These are phyloP conservation scores for Philhelius pedissequus DNA, from an alignment of 2,888 invertebrate species.

Conservation along the genomic window DNA sequence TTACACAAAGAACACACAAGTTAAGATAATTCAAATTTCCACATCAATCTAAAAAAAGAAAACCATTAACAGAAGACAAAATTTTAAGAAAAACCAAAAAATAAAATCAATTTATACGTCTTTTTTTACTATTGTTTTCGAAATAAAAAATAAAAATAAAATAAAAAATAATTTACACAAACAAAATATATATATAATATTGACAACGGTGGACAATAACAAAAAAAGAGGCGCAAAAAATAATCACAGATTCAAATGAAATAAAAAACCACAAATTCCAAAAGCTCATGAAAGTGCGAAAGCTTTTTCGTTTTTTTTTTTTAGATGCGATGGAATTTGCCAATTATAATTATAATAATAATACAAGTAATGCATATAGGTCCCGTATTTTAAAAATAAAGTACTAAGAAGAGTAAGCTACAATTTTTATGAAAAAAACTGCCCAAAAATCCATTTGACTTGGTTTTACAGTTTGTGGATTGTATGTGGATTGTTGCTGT, in stretches of 20 bases:
- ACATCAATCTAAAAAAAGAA: conserved; percentile 17
- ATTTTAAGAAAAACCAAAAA: conserved; percentile 25
- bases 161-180: conserved; percentile 45
- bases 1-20: conserved; percentile 30
- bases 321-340: conserved; percentile 32
- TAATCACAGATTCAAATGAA: conserved; percentile 63
- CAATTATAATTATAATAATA: conserved; percentile 21
- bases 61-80: conserved; percentile 1
- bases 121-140: conserved; percentile 24
- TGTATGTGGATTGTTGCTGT: conserved; percentile 9
- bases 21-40: not conserved
- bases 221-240: conserved; percentile 50
- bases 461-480: conserved; percentile 39
- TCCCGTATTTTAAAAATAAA: conserved; percentile 56
- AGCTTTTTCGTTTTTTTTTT: not conserved
- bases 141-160: not conserved
- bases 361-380: conserved; percentile 63
- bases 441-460: conserved; percentile 51
- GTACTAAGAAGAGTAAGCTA: conserved; percentile 22
- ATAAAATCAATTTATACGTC: conserved; percentile 2
- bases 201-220: conserved; percentile 60
- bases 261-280: conserved; percentile 30
- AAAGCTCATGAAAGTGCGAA: conserved; percentile 16
- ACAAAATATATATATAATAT: conserved; percentile 44
- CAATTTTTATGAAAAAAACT: conserved; percentile 28